Evolutionary conservation across 2,113 vertebrate genomes (phyloP), one percentile per base, ranked within the genome.

Genomic region (Pavo muticus): DNA sequence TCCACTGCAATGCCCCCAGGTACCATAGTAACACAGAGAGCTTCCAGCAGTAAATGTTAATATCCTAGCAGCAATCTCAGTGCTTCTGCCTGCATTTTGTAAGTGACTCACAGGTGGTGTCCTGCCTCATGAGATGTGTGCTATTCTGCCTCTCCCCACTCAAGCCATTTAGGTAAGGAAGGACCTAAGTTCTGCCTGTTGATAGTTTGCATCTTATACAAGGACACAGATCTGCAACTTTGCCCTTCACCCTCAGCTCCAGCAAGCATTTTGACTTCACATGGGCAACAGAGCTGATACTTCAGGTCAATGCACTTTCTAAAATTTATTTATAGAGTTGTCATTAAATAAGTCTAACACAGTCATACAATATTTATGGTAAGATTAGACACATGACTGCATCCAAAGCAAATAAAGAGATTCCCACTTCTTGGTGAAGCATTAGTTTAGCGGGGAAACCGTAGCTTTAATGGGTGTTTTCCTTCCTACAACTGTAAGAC

Each of bases 21-120:
- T 21, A 11, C 78, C 88, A 92, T 30, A 2, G 91, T 42, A 71
- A 79, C 30, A 1, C 54, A 35, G 35, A 91, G 60, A 71, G n/a
- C 84, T 86, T 94, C 82, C 91, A 88, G 30, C 82, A 74, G 50
- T 12, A 91, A 96, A 95, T 95, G 94, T 90, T 91, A 95, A 8
- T 73, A 39, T 63, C 88, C 75, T 84, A 27, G 3, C 29, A 88
- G 86, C 87, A 88, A 79, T 90, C 78, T 56, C 40, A 60, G 91
- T 75, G 37, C 56, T 40, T 91, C 77, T 94, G 78, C 40, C 65
- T 84, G 76, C 52, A 6, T 76, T 79, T 77, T 74, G 80, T 44
- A n/a, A 93, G 69, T 56, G 80, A 7, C 72, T 84, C 6, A 0
- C 24, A 44, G 50, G 52, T 40, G 59, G 2, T 73, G 50, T 63